A percentile compares a stretch with the other conserved stretches of the same genome.
These are phyloP conservation scores for Pavo muticus DNA, from an alignment of 2,113 vertebrate genomes.

Conservation along the genomic window DNA sequence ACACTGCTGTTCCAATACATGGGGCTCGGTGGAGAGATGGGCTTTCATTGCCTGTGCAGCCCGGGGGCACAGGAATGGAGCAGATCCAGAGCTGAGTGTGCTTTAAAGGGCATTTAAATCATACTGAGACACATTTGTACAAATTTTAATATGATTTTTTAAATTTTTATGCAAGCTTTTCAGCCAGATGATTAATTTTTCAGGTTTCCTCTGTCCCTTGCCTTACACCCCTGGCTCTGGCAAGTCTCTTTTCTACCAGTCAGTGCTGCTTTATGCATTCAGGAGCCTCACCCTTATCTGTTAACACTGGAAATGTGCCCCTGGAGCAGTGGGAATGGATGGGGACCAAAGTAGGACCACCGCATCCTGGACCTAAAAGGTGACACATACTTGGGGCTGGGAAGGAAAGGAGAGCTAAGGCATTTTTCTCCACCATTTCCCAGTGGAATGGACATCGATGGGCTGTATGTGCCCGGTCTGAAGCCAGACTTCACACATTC, in stretches of 20 bases:
- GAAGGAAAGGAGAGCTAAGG: neutral
- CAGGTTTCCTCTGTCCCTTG: neutral
- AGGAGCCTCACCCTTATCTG: neutral
- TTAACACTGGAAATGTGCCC: neutral
- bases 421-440: neutral
- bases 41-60: fast-evolving
- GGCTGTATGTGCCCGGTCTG: neutral
- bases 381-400: fast-evolving
- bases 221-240: neutral
- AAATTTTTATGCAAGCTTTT: slow-evolving; percentile 58
- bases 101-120: slow-evolving; percentile 29
- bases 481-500: neutral
- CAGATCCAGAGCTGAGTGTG: neutral
- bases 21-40: neutral
- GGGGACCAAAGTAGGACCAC: neutral
- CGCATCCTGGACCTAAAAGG: neutral
- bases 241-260: neutral
- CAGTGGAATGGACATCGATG: neutral
- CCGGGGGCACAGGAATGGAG: fast-evolving
- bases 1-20: too few relatives aligned
- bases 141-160: slow-evolving; percentile 51
- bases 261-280: neutral
- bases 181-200: slow-evolving; percentile 52
- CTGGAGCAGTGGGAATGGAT: neutral
- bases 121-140: slow-evolving; percentile 27